These are phyloP conservation scores for Falco cherrug DNA, from an alignment of 2,797 vertebrate genomes.

Conservation along the genomic window DNA sequence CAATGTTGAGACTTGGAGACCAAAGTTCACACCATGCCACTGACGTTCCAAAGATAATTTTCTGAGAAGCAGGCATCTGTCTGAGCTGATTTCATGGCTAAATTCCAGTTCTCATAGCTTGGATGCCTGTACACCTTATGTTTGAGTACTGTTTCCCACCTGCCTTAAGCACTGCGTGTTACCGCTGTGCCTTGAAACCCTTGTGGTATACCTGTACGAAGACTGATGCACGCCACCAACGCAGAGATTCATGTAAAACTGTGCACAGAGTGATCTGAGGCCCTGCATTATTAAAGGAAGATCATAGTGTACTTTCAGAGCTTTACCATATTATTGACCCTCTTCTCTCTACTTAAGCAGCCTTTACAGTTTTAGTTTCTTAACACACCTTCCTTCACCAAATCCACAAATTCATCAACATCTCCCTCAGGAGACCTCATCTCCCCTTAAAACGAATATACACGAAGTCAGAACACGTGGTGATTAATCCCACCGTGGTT, in stretches of 20 bases:
- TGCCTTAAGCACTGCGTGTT: background rate
- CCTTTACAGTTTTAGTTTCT: background rate
- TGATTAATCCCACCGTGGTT: background rate
- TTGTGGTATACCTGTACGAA: background rate
- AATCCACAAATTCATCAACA: background rate
- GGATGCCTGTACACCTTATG: background rate
- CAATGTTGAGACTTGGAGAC: background rate
- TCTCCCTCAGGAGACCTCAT: background rate
- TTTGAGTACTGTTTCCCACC: background rate
- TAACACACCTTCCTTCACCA: background rate
- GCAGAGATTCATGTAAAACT: background rate
- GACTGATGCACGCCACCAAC: fast-evolving
- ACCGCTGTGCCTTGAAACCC: background rate
- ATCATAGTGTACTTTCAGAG: background rate
- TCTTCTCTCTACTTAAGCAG: background rate
- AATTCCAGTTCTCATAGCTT: background rate
- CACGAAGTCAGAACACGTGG: background rate
- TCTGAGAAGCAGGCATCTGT: background rate
- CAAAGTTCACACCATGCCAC: background rate
- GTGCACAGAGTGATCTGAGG: background rate
- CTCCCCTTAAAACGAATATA: background rate
- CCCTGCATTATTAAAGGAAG: background rate
- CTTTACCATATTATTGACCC: background rate
- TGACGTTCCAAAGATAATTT: background rate
- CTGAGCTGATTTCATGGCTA: background rate